Conservation (phyloP, 1,140 invertebrate genomes). For the Drosophila malerkotliana region DNA sequence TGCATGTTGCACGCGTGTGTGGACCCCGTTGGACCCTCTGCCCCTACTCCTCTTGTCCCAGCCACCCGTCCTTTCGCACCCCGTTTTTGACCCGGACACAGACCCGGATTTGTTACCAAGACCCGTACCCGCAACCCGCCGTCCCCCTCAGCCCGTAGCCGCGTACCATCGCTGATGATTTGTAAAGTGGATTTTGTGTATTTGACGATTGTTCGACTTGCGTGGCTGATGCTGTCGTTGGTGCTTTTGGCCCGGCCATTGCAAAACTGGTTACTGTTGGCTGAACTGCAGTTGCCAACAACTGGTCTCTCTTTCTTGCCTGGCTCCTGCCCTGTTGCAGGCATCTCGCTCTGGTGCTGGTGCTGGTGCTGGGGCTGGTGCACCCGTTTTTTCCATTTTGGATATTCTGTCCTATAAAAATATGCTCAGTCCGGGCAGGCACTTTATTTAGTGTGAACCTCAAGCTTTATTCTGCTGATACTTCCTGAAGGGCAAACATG, state of each 20-base stretch:
- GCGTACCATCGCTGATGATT: constrained; percentile 64
- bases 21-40: background rate
- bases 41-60: background rate
- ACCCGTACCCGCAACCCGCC: constrained; percentile 5
- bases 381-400: constrained; percentile 49
- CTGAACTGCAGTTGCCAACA: constrained; percentile 39
- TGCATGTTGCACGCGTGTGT: constrained; percentile 72
- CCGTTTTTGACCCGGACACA: constrained; percentile 24
- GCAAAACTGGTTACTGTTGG: constrained; percentile 71
- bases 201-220: constrained; percentile 77
- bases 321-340: background rate
- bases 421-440: background rate
- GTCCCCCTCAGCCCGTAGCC: constrained; percentile 24
- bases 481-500: too few relatives aligned
- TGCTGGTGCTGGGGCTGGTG: constrained; percentile 7
- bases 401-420: background rate
- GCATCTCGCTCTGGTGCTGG: constrained; percentile 7
- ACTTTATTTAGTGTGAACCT: too few relatives aligned
- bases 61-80: background rate
- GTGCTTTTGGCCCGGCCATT: constrained; percentile 32
- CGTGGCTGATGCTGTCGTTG: constrained; percentile 28
- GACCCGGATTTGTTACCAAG: constrained; percentile 20
- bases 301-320: constrained; percentile 9
- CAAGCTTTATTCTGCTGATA: too few relatives aligned
- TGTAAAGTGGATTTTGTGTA: constrained; percentile 80